phyloP scores from a whole-genome alignment of 1,140 invertebrate genomes.

The Drosophila ficusphila region DNA sequence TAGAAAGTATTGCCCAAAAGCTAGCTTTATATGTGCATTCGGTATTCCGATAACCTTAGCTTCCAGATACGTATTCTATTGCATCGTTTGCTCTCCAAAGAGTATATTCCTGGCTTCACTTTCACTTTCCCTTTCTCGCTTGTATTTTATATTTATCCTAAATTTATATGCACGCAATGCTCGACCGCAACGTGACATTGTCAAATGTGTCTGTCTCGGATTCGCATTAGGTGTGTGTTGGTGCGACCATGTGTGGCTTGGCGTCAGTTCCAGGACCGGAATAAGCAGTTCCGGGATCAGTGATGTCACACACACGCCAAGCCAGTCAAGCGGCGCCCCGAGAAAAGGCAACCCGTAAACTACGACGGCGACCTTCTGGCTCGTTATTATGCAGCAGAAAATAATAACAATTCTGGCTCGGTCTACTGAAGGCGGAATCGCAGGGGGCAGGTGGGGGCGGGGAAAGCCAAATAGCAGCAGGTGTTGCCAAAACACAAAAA shows the following conservation, averaged over 20 bases:
- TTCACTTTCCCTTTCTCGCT: neutral
- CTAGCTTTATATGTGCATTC: too few species aligned
- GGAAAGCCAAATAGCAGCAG: slow-evolving; percentile 59
- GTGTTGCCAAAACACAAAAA: slow-evolving; percentile 48
- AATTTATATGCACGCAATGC: slow-evolving; percentile 66
- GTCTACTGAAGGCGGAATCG: neutral
- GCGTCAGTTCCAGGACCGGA: slow-evolving; percentile 18
- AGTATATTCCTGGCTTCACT: neutral
- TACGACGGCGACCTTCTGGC: slow-evolving; percentile 43
- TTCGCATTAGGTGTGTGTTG: neutral
- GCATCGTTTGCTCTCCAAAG: neutral
- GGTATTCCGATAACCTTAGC: neutral
- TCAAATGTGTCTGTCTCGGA: slow-evolving; percentile 50
- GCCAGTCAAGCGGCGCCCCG: slow-evolving; percentile 14
- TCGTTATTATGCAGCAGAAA: slow-evolving; percentile 61
- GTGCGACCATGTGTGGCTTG: neutral
- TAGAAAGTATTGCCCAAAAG: too few species aligned
- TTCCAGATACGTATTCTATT: neutral
- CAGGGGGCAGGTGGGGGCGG: neutral
- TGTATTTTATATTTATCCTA: slow-evolving; percentile 52
- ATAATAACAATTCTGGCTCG: slow-evolving; percentile 38
- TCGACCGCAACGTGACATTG: slow-evolving; percentile 73
- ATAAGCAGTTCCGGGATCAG: slow-evolving; percentile 51
- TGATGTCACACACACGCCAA: slow-evolving; percentile 29
- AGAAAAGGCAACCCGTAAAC: slow-evolving; percentile 37